Base-by-base conservation (phyloP, 2,888 invertebrate species). In the Linyphia triangularis region DNA sequence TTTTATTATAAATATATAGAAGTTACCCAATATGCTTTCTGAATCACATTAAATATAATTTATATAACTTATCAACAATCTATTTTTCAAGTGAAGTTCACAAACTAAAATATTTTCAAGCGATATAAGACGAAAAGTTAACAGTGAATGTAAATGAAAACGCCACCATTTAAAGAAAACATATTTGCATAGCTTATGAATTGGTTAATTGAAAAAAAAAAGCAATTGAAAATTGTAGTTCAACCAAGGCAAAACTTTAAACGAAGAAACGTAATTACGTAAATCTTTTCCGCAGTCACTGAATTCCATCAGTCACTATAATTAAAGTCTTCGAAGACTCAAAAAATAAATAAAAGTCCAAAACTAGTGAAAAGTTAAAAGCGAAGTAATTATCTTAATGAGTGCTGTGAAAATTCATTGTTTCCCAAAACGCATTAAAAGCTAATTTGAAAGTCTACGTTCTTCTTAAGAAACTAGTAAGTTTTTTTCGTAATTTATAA, bases 381-480 rank as follows among this genome's bases (percentile, higher is more conserved):
- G 69, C 69, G 43, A 37, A 69, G 81, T 81, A 81, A 81, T 81
- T 81, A 81, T 10, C 81, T 24, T 81, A 81, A 81, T 81, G 81
- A 69, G 69, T 30, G 37, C 59, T 57, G 19, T 33, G 81, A 81
- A 67, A 69, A 81, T 81, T 81, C 69, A 81, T 81, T 81, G 69
- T 70, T 81, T 81, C 59, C 26, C 22, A 69, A 81, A 81, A 81
- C 81, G 28, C 81, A 81, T 81, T 81, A 81, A 81, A 81, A 81
- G 81, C 57, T 81, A 69, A 81, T 81, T 81, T 70, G 30, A 70
- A 69, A 69, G 51, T 81, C 33, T 59, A 26, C 30, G 30, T 59
- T 28, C 57, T 33, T 30, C 30, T 22, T 73, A 63, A 28, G 24
- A 3, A 28, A 28, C 1, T 10, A 19, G 24, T 22, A 13, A 9